These are phyloP conservation scores for Notothenia coriiceps DNA, from an alignment of 2,113 vertebrate genomes.

Conservation along the genomic window DNA sequence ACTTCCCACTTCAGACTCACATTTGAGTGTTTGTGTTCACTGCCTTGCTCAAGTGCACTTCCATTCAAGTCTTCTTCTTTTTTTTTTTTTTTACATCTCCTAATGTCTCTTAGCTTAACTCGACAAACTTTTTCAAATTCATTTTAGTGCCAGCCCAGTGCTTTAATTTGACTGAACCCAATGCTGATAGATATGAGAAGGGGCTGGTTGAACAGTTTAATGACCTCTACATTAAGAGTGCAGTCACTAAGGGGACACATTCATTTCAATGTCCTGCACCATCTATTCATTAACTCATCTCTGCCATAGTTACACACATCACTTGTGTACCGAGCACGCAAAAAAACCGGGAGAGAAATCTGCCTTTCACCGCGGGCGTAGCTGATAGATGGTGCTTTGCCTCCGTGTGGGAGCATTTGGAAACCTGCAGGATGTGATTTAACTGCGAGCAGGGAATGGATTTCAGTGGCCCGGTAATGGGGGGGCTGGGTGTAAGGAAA, in stretches of 20 bases:
- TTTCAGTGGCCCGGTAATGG: slow-evolving; percentile 44
- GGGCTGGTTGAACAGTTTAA: slow-evolving; percentile 65
- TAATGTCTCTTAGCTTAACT: slow-evolving; percentile 22
- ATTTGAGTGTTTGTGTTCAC: background rate
- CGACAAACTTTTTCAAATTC: slow-evolving; percentile 35
- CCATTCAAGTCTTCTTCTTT: no score
- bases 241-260: slow-evolving; percentile 36
- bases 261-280: slow-evolving; percentile 29
- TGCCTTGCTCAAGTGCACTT: slow-evolving; percentile 5
- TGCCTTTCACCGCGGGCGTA: slow-evolving; percentile 12
- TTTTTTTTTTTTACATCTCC: no score
- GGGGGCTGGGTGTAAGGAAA: slow-evolving; percentile 30
- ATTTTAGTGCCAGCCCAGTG: slow-evolving; percentile 61
- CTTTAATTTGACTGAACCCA: slow-evolving; percentile 61
- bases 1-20: background rate
- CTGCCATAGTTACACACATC: slow-evolving; percentile 49
- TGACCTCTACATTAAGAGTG: slow-evolving; percentile 55
- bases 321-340: slow-evolving; percentile 41
- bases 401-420: slow-evolving; percentile 19
- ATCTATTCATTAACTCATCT: slow-evolving; percentile 42
- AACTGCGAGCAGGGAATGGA: slow-evolving; percentile 54
- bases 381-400: slow-evolving; percentile 50
- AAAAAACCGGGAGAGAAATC: background rate
- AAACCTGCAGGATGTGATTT: slow-evolving; percentile 53
- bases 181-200: slow-evolving; percentile 56